phyloP scores from a whole-genome alignment of 2,797 vertebrate genomes.

The Molossus molossus region DNA sequence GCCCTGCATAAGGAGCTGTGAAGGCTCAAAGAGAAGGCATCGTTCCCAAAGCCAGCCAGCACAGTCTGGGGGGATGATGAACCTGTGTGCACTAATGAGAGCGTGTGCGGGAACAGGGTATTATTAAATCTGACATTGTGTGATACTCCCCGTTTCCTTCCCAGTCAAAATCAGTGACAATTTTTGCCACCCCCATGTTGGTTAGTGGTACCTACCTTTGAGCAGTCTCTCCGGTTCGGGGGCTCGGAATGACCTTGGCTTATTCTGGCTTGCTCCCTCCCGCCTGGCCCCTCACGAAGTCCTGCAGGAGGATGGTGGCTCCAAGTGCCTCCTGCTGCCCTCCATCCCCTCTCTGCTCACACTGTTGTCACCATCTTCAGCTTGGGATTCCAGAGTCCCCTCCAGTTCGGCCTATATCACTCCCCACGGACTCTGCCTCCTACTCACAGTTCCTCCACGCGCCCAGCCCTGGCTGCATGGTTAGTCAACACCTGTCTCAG shows the following conservation, averaged over 20 bases:
- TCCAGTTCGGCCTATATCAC: no score
- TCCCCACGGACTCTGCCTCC: neutral
- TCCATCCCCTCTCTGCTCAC: neutral
- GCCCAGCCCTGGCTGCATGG: neutral
- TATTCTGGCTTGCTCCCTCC: neutral
- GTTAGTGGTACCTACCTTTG: slow-evolving; percentile 35
- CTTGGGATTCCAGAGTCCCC: neutral
- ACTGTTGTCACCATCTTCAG: neutral
- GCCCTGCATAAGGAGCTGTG: neutral
- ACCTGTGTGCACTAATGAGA: slow-evolving; percentile 74
- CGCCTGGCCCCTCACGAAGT: neutral
- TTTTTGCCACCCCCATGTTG: neutral
- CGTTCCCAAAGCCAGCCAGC: slow-evolving; percentile 62
- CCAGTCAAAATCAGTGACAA: slow-evolving; percentile 43
- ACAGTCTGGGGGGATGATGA: slow-evolving; percentile 75
- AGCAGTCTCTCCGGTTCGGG: neutral
- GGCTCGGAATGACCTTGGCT: neutral
- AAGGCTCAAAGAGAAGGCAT: slow-evolving; percentile 58
- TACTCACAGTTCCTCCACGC: neutral
- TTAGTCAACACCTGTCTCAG: neutral
- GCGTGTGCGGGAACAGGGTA: slow-evolving; percentile 49
- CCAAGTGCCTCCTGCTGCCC: no score
- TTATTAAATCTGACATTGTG: slow-evolving; percentile 69
- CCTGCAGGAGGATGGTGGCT: no score
- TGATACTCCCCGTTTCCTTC: slow-evolving; percentile 67